phyloP scores from a whole-genome alignment of 2,113 vertebrate genomes.

The Peromyscus leucopus region DNA sequence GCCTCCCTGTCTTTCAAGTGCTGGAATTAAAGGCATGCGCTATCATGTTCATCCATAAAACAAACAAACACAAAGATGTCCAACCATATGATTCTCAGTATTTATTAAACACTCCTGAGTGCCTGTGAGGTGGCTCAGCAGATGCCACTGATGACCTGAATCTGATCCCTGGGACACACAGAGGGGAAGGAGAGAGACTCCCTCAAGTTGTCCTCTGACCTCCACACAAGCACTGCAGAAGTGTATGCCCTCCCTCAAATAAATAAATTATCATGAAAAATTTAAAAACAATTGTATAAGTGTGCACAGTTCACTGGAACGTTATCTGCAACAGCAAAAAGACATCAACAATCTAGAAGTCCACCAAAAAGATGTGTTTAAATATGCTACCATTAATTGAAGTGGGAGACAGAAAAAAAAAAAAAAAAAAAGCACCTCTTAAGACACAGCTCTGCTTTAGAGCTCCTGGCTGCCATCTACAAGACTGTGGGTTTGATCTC shows the following conservation, averaged over 20 bases:
- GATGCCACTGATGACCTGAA: neutral
- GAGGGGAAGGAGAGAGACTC: neutral
- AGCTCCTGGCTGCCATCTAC: neutral
- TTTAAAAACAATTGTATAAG: neutral
- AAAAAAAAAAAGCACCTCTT: neutral
- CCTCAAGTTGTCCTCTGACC: neutral
- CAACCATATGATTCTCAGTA: neutral
- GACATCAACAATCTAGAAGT: neutral
- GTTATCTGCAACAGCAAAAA: neutral
- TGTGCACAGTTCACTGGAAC: neutral
- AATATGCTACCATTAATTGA: neutral
- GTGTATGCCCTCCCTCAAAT: neutral
- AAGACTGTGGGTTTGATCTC: neutral
- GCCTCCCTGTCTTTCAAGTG: neutral
- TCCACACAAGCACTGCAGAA: neutral
- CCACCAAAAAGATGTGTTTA: neutral
- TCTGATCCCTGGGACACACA: neutral
- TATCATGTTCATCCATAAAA: neutral
- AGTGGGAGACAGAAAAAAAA: neutral
- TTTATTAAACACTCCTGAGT: neutral
- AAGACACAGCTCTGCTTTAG: too few species aligned
- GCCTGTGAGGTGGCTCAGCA: neutral
- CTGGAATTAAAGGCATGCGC: neutral
- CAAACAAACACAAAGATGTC: neutral
- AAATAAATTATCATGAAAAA: neutral